phyloP scores from a whole-genome alignment of 2,113 vertebrate genomes.

The Lagenorhynchus albirostris region DNA sequence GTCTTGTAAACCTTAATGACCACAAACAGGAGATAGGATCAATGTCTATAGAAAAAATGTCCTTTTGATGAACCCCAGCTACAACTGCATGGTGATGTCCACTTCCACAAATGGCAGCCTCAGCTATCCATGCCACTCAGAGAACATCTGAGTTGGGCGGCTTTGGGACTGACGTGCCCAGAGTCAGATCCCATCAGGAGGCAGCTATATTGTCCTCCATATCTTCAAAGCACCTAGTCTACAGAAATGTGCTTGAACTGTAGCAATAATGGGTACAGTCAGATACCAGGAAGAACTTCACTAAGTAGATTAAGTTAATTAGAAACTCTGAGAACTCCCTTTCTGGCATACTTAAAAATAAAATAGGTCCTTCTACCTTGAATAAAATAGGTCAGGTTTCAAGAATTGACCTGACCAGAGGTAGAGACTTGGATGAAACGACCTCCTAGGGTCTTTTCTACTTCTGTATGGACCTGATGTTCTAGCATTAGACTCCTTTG shows the following conservation, averaged over 20 bases:
- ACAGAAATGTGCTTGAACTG: neutral
- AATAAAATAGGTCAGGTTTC: neutral
- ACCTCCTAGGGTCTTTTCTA: neutral
- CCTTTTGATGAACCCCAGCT: neutral
- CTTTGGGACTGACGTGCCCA: neutral
- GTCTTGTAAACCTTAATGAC: neutral
- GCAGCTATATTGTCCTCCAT: neutral
- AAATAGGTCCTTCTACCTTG: neutral
- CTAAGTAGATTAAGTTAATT: neutral
- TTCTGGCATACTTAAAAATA: neutral
- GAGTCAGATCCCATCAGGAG: neutral
- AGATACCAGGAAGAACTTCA: neutral
- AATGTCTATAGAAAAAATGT: neutral
- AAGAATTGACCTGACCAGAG: neutral
- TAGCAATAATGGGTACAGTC: neutral
- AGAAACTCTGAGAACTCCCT: neutral
- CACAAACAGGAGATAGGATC: neutral
- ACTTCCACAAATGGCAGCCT: neutral
- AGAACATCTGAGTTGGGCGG: neutral
- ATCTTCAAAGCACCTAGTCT: neutral
- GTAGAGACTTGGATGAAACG: neutral
- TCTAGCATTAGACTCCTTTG: neutral
- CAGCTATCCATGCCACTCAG: neutral
- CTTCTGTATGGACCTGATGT: neutral
- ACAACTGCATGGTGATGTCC: too few species aligned